A percentile compares a stretch with the other conserved stretches of the same genome.
These are phyloP conservation scores for Tadarida brasiliensis DNA, from an alignment of 2,797 vertebrate species.

Conservation along the genomic window DNA sequence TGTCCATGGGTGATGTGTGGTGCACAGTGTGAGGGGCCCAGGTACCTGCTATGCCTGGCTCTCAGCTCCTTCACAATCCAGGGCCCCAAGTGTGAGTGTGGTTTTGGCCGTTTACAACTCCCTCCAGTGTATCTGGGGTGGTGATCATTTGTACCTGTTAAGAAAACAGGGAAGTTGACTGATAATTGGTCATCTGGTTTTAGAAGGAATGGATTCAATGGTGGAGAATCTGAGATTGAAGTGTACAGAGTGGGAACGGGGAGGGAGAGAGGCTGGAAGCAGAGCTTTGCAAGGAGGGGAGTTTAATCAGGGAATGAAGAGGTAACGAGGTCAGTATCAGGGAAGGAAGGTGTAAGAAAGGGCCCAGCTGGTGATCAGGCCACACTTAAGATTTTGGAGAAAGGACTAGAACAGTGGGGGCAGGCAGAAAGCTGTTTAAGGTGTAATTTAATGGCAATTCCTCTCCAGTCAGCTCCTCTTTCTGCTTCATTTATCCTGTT, in stretches of 20 bases:
- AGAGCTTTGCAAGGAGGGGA: background rate
- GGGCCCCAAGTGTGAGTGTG: background rate
- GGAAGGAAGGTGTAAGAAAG: background rate
- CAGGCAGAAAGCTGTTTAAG: background rate
- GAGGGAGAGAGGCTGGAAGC: background rate
- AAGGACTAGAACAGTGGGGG: background rate
- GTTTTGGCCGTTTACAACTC: background rate
- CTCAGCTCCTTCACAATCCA: background rate
- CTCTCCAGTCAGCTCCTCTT: background rate
- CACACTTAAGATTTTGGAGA: background rate
- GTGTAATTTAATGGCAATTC: background rate
- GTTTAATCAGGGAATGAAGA: background rate
- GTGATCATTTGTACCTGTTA: background rate
- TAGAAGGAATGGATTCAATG: background rate
- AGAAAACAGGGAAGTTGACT: background rate
- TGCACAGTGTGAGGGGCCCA: background rate
- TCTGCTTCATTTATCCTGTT: slow-evolving; percentile 54
- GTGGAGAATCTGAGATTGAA: background rate
- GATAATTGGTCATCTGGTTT: background rate
- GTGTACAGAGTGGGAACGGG: background rate
- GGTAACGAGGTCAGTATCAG: background rate
- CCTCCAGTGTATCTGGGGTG: background rate
- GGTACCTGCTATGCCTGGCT: background rate
- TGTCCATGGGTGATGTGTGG: background rate
- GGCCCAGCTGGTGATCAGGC: background rate